Evolutionary conservation across 2,113 vertebrate genomes (phyloP).

Genomic region (Tonatia bakeri): DNA sequence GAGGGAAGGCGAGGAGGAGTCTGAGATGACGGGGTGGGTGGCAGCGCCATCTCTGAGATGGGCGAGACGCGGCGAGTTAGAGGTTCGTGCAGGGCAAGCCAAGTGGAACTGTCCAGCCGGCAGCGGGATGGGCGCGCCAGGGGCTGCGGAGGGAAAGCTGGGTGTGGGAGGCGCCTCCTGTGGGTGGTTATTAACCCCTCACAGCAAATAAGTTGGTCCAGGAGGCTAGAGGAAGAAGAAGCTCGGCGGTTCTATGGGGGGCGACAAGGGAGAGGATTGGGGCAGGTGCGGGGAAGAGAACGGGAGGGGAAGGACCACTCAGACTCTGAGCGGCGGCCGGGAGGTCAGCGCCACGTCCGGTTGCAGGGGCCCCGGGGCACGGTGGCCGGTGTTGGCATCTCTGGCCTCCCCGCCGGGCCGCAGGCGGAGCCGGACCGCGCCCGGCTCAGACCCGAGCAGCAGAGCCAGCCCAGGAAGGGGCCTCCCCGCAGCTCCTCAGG

Average conservation of each 20-base stretch:
- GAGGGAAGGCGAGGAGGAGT: not conserved
- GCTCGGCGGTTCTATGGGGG: not conserved
- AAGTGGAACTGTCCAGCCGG: not conserved
- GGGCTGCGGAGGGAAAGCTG: not conserved
- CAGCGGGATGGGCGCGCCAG: not conserved
- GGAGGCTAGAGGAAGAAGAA: not conserved
- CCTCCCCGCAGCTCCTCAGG: not conserved
- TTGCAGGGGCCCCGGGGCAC: not conserved
- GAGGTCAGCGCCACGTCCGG: not conserved
- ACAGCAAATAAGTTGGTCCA: not conserved
- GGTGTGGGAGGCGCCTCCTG: constrained; percentile 8
- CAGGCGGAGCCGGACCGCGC: not conserved
- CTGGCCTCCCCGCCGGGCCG: not conserved
- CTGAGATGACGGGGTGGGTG: not conserved
- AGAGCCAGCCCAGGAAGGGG: not conserved
- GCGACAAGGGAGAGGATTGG: not conserved
- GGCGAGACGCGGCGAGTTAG: not conserved
- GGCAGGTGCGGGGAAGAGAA: not conserved
- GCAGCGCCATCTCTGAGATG: not conserved
- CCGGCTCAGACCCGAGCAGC: not conserved
- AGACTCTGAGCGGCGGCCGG: not conserved
- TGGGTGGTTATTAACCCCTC: not conserved
- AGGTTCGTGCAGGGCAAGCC: not conserved
- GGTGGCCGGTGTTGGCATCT: not conserved
- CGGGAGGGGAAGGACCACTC: not conserved